phyloP scores from a whole-genome alignment of 2,888 invertebrate species.

The Erebia palarica region DNA sequence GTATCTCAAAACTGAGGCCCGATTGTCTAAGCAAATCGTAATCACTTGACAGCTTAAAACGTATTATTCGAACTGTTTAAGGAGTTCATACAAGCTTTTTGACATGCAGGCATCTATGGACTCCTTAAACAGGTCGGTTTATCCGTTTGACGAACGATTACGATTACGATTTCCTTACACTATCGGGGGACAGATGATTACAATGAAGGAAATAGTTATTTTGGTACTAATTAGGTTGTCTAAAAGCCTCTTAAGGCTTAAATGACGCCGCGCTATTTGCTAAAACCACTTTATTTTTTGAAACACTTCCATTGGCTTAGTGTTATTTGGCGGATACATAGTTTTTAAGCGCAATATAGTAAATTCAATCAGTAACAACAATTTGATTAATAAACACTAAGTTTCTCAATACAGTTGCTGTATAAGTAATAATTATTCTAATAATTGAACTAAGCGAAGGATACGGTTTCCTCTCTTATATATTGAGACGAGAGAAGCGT shows the following conservation, averaged over 20 bases:
- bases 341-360: background rate
- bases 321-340: background rate
- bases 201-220: background rate
- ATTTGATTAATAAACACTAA: background rate
- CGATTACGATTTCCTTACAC: no score
- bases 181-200: background rate
- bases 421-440: constrained; percentile 19
- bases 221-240: background rate
- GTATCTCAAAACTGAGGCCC: background rate
- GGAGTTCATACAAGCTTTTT: no score
- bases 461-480: constrained; percentile 23
- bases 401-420: background rate
- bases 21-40: no score
- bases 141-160: no score
- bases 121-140: no score
- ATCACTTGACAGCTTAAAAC: no score
- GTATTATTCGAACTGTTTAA: no score
- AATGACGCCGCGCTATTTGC: background rate
- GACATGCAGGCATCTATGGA: no score
- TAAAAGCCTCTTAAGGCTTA: no score
- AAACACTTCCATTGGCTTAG: background rate
- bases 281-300: background rate
- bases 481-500: constrained; percentile 27
- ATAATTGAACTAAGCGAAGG: constrained; percentile 39
- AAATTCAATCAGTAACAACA: background rate